Base-by-base conservation (phyloP, 2,888 invertebrate species). In the Portevinia maculata region DNA sequence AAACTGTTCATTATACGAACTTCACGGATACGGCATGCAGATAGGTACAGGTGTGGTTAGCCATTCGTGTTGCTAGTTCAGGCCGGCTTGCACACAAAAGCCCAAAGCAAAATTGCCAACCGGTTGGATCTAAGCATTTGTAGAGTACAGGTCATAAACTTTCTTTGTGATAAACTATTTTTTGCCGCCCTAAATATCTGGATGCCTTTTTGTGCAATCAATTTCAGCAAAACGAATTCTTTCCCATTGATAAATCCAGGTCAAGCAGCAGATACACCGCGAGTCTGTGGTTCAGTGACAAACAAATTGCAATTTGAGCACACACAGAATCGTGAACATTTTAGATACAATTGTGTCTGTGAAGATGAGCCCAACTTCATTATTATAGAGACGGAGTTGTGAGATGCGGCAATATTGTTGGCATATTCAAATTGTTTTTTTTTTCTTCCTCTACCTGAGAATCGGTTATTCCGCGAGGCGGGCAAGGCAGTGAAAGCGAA, bases 401-500 rank as follows among this genome's bases (percentile, higher is more conserved):
- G 11, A 11, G 60, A 46, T 60, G 28, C 15, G 11, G 37, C 39
- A n/a, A 34, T 59, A 48, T 57, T 57, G 28, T 24, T 57, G 46
- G 24, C 44, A 28, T 59, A 57, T 59, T 52, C 19, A 59, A 28
- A 50, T 70, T 41, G 17, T 11, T 30, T 9, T 48, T 48, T 24
- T 24, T 32, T 46, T 65, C 34, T 24, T 21, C 17, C 21, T 13
- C 1, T 3, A 0, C 5, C 11, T n/a, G 24, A 5, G 21, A 21
- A 19, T 44, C 17, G 19, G 19, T 17, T 15, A 13, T 44, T 44
- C 30, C 44, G 59, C 52, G 55, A 48, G 57, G 59, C 44, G 50
- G n/a, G 24, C 11, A 24, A 1, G 6, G 13, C 24, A 69, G 62
- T 46, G 78, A 84, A 75, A 85, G 85, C 84, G 84, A 85, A 85